Evolutionary conservation across 2,113 vertebrate genomes (phyloP).

Genomic region (Paradisaea rubra): DNA sequence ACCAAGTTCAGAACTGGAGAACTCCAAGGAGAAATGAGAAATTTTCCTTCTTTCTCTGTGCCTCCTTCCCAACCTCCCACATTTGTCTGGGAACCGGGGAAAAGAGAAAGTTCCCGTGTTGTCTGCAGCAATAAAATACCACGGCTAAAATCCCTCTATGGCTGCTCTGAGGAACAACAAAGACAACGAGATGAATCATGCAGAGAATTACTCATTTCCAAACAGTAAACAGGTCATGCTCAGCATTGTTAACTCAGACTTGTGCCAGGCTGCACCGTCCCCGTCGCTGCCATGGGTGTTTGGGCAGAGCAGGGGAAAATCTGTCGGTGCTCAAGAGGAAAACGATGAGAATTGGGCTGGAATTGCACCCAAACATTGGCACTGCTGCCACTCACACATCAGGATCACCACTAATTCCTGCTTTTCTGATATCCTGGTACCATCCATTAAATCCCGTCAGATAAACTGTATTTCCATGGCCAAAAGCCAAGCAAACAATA

Average conservation of each 20-base stretch:
- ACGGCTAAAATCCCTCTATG: background rate
- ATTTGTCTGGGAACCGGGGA: background rate
- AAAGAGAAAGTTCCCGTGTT: background rate
- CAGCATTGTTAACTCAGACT: background rate
- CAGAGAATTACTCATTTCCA: background rate
- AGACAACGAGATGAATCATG: background rate
- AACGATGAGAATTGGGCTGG: background rate
- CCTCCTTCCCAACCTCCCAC: background rate
- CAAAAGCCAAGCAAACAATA: background rate
- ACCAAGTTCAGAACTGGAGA: background rate
- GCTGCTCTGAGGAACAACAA: background rate
- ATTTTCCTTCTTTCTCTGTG: background rate
- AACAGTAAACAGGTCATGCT: background rate
- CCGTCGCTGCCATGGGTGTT: rapidly evolving
- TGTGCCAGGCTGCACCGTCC: background rate
- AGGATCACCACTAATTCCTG: background rate
- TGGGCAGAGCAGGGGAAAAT: background rate
- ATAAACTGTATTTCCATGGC: background rate
- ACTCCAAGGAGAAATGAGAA: background rate
- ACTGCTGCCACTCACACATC: background rate
- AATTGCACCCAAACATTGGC: background rate
- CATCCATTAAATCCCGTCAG: background rate
- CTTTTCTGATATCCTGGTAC: background rate
- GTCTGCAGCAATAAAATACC: background rate
- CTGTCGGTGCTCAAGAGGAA: background rate